Evolutionary conservation across 2,888 invertebrate species (phyloP), one percentile per base, ranked within the genome.

Genomic region (Diaphora mendica): DNA sequence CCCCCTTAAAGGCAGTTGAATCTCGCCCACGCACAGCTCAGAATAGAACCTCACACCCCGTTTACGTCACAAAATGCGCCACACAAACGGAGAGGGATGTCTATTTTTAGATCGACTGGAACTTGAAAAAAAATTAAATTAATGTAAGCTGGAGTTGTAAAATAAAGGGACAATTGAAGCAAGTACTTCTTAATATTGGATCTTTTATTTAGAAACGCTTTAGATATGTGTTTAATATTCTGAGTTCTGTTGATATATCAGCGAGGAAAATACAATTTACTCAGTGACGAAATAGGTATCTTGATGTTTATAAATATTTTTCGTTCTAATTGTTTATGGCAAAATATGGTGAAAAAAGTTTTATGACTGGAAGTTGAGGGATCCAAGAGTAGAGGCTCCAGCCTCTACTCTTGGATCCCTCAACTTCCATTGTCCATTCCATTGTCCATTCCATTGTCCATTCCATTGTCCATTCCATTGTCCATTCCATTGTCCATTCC

Each of bases 41-140:
- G 78, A 91, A 91, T 91, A 91, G 89, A 85, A 86, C 91, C 91
- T 74, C 90, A 90, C 82, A 82, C 90, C 84, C 76, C 72, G 23
- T 72, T 74, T 82, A 83, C 87, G 86, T 86, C 87, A 85, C 81
- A 76, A 76, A 72, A 82, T 84, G 78, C 80, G 79, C 75, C 78
- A 76, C 80, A 73, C 67, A 73, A 55, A 3, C 44, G 71, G 69
- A 44, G 69, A 66, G 55, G 74, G 35, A n/a, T 9, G 30, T 44
- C 80, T 84, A 84, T 82, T 78, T 84, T 80, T 83, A 80, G 83
- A 71, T 64, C 48, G 69, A 71, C 64, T 75, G 79, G 75, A 77
- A 74, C 75, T 71, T 73, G 39, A 69, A 72, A 78, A 74, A 65
- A 66, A 71, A 71, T 55, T 39, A 59, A 72, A 65, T 59, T 17